These are phyloP conservation scores for Polyergus mexicanus DNA, from an alignment of 1,140 invertebrate genomes.

Conservation along the genomic window DNA sequence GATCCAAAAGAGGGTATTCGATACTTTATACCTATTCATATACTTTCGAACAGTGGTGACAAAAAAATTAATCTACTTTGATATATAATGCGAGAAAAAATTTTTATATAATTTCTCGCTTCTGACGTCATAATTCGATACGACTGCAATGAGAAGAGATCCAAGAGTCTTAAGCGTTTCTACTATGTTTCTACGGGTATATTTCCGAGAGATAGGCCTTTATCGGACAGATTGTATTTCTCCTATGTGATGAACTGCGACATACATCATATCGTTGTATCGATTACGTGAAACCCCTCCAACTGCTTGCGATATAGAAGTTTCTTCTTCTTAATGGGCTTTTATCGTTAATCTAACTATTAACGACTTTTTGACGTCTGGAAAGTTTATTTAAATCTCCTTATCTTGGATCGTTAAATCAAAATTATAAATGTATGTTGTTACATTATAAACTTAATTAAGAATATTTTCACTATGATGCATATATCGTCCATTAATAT, in stretches of 20 bases:
- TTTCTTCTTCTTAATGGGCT: neutral
- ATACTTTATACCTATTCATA: no score
- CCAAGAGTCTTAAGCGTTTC: neutral
- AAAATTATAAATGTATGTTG: neutral
- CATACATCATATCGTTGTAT: neutral
- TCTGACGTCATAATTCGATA: neutral
- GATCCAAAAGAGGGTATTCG: no score
- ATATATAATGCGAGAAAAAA: no score
- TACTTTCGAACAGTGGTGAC: no score
- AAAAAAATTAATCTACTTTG: no score
- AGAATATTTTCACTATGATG: neutral
- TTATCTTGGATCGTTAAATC: conserved; percentile 8
- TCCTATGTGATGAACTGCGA: neutral
- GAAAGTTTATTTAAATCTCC: neutral
- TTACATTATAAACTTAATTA: neutral
- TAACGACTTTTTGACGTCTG: neutral
- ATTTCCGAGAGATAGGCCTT: neutral
- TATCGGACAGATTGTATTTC: neutral
- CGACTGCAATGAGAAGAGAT: neutral
- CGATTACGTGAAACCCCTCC: neutral
- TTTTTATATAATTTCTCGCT: no score
- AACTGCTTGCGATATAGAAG: neutral
- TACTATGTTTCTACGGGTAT: neutral
- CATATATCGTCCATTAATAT: neutral
- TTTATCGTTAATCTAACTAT: neutral